Base-by-base conservation (phyloP, 2,113 vertebrate genomes). In the Alaudala cheleensis region DNA sequence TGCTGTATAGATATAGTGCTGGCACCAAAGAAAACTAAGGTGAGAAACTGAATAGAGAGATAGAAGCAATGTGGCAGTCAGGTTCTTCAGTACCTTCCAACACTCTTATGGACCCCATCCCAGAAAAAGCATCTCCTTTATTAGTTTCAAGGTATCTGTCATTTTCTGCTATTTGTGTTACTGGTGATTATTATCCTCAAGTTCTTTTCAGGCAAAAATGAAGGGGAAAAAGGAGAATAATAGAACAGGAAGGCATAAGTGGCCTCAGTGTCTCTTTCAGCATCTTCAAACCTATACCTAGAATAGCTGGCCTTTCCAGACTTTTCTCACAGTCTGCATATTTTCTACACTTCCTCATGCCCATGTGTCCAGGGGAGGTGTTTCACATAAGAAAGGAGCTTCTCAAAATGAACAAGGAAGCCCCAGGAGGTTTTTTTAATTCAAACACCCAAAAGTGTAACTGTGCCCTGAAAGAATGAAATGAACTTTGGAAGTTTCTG, bases 351-450 rank as follows among this genome's bases (percentile, higher is more conserved):
- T 87, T 82, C 51, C 16, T 80, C 34, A 65, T 61, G 42, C 45
- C 82, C 69, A 37, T 64, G 73, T 3, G 29, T 80, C 56, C 47
- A 70, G 73, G 47, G 29, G 22, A 88, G 34, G 56, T 22, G 18
- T 89, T 92, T 74, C 86, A 89, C 37, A 53, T 53, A 70, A 86
- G 47, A 94, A 93, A 81, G 12, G 23, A 61, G 21, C 60, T 86
- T 95, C 90, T 90, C 76, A 81, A 67, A 88, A 90, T 49, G 76
- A 88, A 49, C 51, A 83, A 92, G 82, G 57, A 92, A 95, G 31
- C 90, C 67, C 42, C 79, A 88, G 92, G 94, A 61, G 82, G 64
- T 51, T 83, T 53, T 53, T 92, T 92, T 37, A 96, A 92, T 94
- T 97, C 80, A 94, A 94, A 95, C 44, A 90, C 64, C 72, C 57